phyloP scores from a whole-genome alignment of 30 jellyfish, hydroid and myxozoan species.

The Chrysaora quinquecirrha region DNA sequence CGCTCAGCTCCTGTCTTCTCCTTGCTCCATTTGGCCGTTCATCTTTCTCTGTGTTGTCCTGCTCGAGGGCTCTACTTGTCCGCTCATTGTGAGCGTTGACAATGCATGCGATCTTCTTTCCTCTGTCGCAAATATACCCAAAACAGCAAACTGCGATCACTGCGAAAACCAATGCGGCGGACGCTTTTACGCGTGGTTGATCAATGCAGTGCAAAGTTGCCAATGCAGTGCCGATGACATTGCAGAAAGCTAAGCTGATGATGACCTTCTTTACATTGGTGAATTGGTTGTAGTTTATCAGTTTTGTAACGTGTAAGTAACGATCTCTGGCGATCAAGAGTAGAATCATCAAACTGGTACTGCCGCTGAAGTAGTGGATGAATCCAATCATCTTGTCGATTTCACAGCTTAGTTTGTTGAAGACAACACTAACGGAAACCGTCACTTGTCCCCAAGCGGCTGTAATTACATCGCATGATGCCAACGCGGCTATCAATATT shows the following conservation, averaged over 20 bases:
- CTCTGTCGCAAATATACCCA: not conserved
- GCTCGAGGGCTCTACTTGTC: too few species aligned
- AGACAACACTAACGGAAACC: not conserved
- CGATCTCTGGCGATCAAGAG: not conserved
- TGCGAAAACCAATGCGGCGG: not conserved
- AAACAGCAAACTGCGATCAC: not conserved
- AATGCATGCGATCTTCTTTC: not conserved
- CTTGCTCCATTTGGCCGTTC: too few species aligned
- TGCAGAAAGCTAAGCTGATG: not conserved
- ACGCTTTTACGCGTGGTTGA: not conserved
- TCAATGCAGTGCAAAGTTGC: not conserved
- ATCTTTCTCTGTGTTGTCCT: too few species aligned
- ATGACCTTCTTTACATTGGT: not conserved
- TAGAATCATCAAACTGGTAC: not conserved
- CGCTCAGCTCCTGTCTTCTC: too few species aligned
- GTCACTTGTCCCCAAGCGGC: not conserved
- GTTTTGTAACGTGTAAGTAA: not conserved
- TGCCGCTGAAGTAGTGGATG: not conserved
- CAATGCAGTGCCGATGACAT: not conserved
- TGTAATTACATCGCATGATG: not conserved
- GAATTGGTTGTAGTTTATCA: not conserved
- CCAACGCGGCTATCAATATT: not conserved
- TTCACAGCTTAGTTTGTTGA: not conserved
- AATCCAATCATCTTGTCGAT: not conserved
- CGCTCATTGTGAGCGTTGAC: too few species aligned